Base-by-base conservation (phyloP, 2,113 vertebrate genomes). In the Neolamprologus devosi region DNA sequence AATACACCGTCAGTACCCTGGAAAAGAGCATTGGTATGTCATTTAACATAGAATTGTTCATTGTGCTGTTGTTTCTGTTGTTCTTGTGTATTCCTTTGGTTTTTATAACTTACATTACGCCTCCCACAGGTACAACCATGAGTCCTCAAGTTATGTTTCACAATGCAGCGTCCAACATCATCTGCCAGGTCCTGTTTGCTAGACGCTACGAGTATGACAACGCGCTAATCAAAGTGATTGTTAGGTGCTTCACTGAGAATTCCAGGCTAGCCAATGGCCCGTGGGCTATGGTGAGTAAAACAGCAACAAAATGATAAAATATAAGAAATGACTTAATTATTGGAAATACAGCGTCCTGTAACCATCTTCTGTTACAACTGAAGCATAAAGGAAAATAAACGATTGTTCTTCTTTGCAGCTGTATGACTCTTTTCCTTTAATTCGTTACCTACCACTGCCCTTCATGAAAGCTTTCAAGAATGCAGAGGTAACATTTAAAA, bases 161-260 rank as follows among this genome's bases (percentile, higher is more conserved):
- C 95, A 93, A 91, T 11, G 84, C 93, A 1, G 80, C 93, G 3
- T 95, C 96, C 83, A 97, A 97, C 82, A 94, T 97, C 75, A 97
- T 97, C 88, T 96, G 96, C 90, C 95, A 96, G 83, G 88, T 97
- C 5, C 60, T 96, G 55, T 97, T 97, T 3, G 96, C 96, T 12
- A 35, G 78, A 33, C 95, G 95, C 5, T 97, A 95, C 3, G 85
- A 95, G 28, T 96, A 97, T 30, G 60, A 87, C 9, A 95, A 97
- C 2, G 4, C 83, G 2, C 8, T 63, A 87, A 82, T 96, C 94
- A 93, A 80, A 80, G 21, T n/a, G 7, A 85, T 95, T 28, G 23
- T 95, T 79, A 23, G 26, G 1, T 91, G 88, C 55, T 93, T 91
- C 45, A 94, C 83, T 10, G 94, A 95, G 16, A 85, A 63, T 13